Base-by-base conservation (phyloP, 1,140 invertebrate genomes). In the Drosophila bipectinata region DNA sequence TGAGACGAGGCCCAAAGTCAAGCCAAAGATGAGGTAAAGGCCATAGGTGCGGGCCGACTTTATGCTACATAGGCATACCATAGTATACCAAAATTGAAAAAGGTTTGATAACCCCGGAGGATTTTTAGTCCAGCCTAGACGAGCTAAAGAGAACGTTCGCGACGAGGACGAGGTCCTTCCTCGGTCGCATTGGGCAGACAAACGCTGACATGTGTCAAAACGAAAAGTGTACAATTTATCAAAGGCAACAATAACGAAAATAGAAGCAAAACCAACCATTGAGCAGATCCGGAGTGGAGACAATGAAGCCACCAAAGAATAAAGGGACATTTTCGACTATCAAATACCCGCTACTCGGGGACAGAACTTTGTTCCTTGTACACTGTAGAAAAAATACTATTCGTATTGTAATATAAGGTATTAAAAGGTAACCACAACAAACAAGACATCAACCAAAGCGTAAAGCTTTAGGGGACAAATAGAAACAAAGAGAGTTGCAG, bases 141-240 rank as follows among this genome's bases (percentile, higher is more conserved):
- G 53, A 75, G 54, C 53, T 24, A 59, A 56, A 57, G 60, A 57
- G 48, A 37, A 4, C 34, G 3, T 4, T 12, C 3, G 34, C 34
- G 34, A n/a, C 34, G 10, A 37, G 34, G 34, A 34, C 32, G 32
- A 34, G 10, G 10, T 37, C 34, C 32, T 57, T 44, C 56, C 56
- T 24, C 56, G 56, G 61, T 51, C 48, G 47, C 58, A 76, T 61
- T 78, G 64, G 78, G 64, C 83, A 82, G 82, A 82, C 82, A 82
- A 78, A 76, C 68, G 79, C 84, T 89, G 84, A 88, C 84, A 88
- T 90, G 73, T 88, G 84, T 88, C 84, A 88, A 60, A 89, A 88
- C 49, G 69, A 74, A 80, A 72, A 64, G 79, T 69, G 66, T 68
- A 89, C 84, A 88, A 88, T 88, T 88, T 89, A 89, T 88, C 84